A percentile compares a stretch with the other conserved stretches of the same genome.
Evolutionary conservation across 2,113 vertebrate species (phyloP).

Genomic region (Paramormyrops kingsleyae): DNA sequence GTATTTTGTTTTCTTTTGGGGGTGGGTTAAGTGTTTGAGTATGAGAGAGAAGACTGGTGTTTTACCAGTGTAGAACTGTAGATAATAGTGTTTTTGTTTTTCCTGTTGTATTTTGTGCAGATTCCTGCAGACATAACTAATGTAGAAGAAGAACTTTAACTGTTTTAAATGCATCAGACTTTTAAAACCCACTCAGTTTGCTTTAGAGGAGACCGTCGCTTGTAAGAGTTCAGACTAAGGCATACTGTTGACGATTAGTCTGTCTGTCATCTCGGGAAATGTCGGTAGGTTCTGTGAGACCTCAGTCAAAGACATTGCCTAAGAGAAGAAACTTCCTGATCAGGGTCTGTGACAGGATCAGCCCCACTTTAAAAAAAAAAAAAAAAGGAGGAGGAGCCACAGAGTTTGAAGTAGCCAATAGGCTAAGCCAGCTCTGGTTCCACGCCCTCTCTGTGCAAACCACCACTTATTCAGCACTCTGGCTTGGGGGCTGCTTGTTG

Average conservation of each 20-base stretch:
- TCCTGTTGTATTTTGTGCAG: neutral
- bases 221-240: neutral
- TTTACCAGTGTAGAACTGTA: neutral
- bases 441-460: conserved; percentile 46
- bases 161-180: neutral
- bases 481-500: neutral
- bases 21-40: neutral
- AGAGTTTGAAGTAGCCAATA: conserved; percentile 43
- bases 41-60: neutral
- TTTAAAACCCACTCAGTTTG: neutral
- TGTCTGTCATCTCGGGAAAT: neutral
- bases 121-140: neutral
- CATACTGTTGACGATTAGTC: neutral
- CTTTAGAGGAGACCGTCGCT: neutral
- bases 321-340: conserved; percentile 48
- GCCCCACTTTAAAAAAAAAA: conserved; percentile 42
- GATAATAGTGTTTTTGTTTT: neutral
- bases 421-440: conserved; percentile 42
- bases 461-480: neutral
- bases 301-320: neutral
- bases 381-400: conserved; percentile 57
- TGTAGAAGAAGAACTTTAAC: neutral
- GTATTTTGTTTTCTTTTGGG: neutral
- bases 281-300: neutral
- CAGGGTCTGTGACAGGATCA: conserved; percentile 29